Conservation (phyloP, 2,888 invertebrate genomes). For the Scaptomyza cyrtandrae region DNA sequence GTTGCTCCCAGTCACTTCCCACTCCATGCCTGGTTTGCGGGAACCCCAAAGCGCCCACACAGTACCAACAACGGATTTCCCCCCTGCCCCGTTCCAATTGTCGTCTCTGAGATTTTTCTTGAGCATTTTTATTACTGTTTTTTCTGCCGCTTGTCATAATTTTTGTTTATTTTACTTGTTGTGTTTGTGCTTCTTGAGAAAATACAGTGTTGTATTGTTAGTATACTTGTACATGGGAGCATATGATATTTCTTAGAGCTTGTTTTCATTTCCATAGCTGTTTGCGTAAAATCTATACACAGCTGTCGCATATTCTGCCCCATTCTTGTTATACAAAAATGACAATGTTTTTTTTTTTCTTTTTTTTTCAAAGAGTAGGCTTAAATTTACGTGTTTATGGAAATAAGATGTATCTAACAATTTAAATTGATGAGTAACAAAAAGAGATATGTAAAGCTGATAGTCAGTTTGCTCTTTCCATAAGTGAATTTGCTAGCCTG, state of each 20-base stretch:
- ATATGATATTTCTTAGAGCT: conserved; percentile 35
- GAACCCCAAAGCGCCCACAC: conserved; percentile 37
- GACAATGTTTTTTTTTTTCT: conserved; percentile 38
- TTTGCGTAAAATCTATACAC: conserved; percentile 28
- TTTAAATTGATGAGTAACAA: conserved; percentile 3
- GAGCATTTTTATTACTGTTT: conserved; percentile 65
- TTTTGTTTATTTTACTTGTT: conserved; percentile 72
- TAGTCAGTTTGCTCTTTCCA: conserved; percentile 43
- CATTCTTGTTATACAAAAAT: conserved; percentile 33
- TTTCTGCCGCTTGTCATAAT: conserved; percentile 69
- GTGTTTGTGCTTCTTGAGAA: conserved; percentile 60
- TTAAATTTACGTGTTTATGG: conserved; percentile 46
- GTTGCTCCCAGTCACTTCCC: conserved; percentile 43
- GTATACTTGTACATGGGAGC: neutral
- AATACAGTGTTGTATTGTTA: conserved; percentile 45
- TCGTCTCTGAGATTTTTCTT: conserved; percentile 58
- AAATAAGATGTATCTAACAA: neutral
- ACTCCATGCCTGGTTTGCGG: conserved; percentile 14
- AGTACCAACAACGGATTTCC: conserved; percentile 17
- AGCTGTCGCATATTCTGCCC: conserved; percentile 51
- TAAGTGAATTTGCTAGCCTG: conserved; percentile 52
- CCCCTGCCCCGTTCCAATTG: conserved; percentile 34
- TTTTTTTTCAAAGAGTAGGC: conserved; percentile 18
- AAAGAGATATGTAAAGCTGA: conserved; percentile 40
- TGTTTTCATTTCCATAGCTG: conserved; percentile 39